These are phyloP conservation scores for Conus ventricosus DNA, from an alignment of 1,140 invertebrate species.

Conservation along the genomic window DNA sequence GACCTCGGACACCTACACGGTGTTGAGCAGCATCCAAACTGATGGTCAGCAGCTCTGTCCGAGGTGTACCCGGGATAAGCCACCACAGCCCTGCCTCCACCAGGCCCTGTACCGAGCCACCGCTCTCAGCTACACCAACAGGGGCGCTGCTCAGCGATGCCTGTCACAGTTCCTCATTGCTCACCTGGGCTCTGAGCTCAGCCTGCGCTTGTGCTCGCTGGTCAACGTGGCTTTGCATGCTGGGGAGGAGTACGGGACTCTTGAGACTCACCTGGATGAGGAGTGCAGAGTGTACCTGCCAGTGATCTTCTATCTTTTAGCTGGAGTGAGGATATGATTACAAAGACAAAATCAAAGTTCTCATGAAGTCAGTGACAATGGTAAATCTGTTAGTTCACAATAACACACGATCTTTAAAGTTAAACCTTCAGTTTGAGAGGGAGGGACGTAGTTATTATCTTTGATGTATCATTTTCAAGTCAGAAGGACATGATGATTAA, in stretches of 20 bases:
- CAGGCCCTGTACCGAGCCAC: slow-evolving; percentile 7
- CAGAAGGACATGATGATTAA: background rate
- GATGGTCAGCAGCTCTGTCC: background rate
- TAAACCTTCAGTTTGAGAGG: too few species aligned
- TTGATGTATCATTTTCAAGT: background rate
- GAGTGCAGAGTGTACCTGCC: background rate
- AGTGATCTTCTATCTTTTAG: slow-evolving; percentile 23
- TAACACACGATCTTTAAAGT: too few species aligned
- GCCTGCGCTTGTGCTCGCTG: background rate
- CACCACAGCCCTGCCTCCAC: background rate
- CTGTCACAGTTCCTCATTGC: slow-evolving; percentile 13
- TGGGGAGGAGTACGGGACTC: slow-evolving; percentile 7
- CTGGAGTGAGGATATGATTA: background rate
- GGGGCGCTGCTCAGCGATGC: background rate
- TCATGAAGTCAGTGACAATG: background rate
- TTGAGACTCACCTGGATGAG: background rate
- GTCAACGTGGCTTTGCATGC: background rate
- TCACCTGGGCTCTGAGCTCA: slow-evolving; percentile 24
- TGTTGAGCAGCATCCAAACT: background rate
- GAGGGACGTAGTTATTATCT: background rate
- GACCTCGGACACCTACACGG: slow-evolving; percentile 3
- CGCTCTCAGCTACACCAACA: background rate
- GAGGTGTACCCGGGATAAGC: background rate
- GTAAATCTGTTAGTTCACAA: background rate
- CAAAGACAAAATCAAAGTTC: background rate